These are phyloP conservation scores for Scartelaos histophorus DNA, from an alignment of 2,113 vertebrate species.

Conservation along the genomic window DNA sequence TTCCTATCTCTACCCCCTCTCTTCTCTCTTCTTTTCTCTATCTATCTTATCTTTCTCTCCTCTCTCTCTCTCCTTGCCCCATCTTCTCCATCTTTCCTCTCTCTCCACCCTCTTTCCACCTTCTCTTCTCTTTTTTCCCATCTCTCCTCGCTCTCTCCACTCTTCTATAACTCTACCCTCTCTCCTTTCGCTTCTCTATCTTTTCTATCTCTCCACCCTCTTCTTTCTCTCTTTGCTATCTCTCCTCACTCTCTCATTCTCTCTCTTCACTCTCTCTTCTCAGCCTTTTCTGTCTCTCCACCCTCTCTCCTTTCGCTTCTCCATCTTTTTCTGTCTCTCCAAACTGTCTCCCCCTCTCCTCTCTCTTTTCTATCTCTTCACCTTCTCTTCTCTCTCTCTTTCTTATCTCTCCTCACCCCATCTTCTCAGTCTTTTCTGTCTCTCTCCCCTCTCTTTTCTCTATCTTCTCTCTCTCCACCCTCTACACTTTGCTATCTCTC, in stretches of 20 bases:
- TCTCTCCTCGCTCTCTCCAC: no score
- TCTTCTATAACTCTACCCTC: no score
- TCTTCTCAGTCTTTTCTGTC: background rate
- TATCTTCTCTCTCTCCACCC: background rate
- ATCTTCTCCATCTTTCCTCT: no score
- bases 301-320: background rate
- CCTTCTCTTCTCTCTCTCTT: background rate
- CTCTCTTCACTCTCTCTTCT: background rate
- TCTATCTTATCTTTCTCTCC: slow-evolving; percentile 40
- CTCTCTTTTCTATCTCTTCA: background rate
- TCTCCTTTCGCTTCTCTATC: background rate
- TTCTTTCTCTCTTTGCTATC: slow-evolving; percentile 3
- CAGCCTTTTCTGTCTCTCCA: background rate
- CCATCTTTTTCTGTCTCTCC: slow-evolving; percentile 15
- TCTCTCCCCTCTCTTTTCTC: background rate
- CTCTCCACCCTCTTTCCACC: background rate
- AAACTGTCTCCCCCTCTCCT: background rate
- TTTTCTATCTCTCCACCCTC: background rate
- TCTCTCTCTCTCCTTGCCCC: no score
- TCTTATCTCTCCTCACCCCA: background rate
- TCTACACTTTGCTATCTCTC: background rate
- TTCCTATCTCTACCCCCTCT: no score
- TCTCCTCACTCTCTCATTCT: background rate
- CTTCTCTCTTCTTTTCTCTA: background rate
- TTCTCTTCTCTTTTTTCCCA: background rate